Conservation (phyloP, 2,888 invertebrate genomes). For the Entomobrya multifasciata region DNA sequence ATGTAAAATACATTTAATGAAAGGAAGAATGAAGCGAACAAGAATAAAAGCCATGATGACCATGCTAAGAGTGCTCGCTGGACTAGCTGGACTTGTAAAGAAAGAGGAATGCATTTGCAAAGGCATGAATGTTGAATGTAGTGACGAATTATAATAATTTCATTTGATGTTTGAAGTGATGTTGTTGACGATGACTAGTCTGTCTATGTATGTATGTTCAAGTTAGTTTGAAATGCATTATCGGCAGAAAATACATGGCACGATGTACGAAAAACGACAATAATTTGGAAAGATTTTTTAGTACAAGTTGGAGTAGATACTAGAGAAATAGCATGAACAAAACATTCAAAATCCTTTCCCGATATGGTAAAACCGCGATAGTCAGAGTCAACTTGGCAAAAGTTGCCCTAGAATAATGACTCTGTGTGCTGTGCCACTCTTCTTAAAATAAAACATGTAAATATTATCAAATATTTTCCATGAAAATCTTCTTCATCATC, state of each 20-base stretch:
- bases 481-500: no score
- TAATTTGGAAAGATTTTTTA: slow-evolving; percentile 4
- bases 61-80: neutral
- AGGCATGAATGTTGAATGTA: slow-evolving; percentile 10
- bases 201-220: neutral
- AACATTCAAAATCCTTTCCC: slow-evolving; percentile 15
- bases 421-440: no score
- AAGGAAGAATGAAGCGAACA: neutral
- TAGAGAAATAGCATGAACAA: slow-evolving; percentile 8
- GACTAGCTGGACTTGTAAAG: no score
- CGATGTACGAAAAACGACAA: neutral
- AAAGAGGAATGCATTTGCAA: neutral
- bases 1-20: slow-evolving; percentile 45
- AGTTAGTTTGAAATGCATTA: neutral
- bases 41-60: neutral
- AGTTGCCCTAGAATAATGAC: neutral
- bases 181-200: neutral
- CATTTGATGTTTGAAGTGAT: slow-evolving; percentile 20
- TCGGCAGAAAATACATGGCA: neutral
- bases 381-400: slow-evolving; percentile 52
- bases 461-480: slow-evolving; percentile 22
- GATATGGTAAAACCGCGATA: no score
- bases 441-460: slow-evolving; percentile 1
- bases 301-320: neutral
- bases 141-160: slow-evolving; percentile 50